Conservation (phyloP, 2,113 vertebrate species). For the Cephalopholis sonnerati region DNA sequence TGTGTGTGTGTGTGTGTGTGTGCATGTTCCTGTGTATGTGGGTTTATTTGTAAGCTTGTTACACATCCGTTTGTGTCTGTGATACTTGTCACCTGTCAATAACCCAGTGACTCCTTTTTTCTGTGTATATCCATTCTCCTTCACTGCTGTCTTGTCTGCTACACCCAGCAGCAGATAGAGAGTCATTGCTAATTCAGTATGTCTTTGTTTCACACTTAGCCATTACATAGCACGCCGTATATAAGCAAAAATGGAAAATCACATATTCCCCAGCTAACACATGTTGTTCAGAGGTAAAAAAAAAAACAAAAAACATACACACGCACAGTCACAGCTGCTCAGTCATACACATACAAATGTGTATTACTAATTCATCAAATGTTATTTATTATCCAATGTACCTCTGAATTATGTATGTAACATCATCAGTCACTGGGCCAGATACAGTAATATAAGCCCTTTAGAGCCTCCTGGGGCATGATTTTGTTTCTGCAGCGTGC, state of each 20-base stretch:
- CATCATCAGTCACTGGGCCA: slow-evolving; percentile 70
- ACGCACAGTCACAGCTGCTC: slow-evolving; percentile 30
- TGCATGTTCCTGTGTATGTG: slow-evolving; percentile 7
- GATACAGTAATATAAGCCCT: slow-evolving; percentile 64
- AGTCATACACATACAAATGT: slow-evolving; percentile 49
- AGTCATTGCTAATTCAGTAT: slow-evolving; percentile 40
- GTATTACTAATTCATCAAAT: slow-evolving; percentile 76
- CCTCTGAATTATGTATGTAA: slow-evolving; percentile 75
- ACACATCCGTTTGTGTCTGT: neutral
- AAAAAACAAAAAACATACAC: neutral
- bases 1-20: slow-evolving; percentile 29
- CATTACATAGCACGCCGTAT: neutral
- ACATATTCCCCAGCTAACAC: slow-evolving; percentile 4
- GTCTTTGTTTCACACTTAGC: slow-evolving; percentile 30
- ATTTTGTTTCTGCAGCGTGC: slow-evolving; percentile 27
- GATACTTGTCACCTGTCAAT: slow-evolving; percentile 49
- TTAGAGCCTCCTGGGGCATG: slow-evolving; percentile 49
- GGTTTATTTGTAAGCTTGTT: slow-evolving; percentile 27
- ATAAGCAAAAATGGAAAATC: neutral
- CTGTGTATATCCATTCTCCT: slow-evolving; percentile 1
- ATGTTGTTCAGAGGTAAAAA: slow-evolving; percentile 15
- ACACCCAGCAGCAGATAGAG: neutral
- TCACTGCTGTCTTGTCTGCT: neutral
- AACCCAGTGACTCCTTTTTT: slow-evolving; percentile 4
- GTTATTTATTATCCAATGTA: slow-evolving; percentile 75